Conservation (phyloP, 64 coral and sea anemone genomes). For the Pocillopora damicornis region DNA sequence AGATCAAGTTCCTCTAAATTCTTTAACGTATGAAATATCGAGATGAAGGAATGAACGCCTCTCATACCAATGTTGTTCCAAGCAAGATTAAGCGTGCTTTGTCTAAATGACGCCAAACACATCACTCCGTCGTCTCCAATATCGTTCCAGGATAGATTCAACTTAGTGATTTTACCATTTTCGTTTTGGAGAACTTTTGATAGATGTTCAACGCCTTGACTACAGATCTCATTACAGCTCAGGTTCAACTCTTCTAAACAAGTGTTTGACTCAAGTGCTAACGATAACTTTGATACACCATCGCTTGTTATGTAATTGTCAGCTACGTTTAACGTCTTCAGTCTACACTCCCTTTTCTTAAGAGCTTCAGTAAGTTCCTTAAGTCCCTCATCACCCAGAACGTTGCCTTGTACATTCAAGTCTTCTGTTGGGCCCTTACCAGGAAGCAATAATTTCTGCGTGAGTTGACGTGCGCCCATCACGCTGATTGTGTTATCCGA, state of each 20-base stretch:
- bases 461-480: constrained; percentile 3
- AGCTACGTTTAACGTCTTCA: constrained; percentile 10
- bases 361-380: constrained; percentile 9
- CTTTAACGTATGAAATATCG: neutral
- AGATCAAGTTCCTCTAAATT: constrained; percentile 10
- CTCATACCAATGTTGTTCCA: neutral
- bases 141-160: constrained; percentile 1
- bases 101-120: neutral
- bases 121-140: constrained; percentile 3
- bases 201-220: constrained; percentile 17
- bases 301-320: neutral
- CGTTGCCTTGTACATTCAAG: neutral
- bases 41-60: neutral
- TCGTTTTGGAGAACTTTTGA: neutral
- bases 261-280: constrained; percentile 6
- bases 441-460: constrained; percentile 9
- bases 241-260: constrained; percentile 3
- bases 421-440: constrained; percentile 14
- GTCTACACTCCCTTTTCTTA: neutral
- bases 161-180: neutral
- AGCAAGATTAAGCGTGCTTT: neutral
- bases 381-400: neutral
- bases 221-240: neutral
- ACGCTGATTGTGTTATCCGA: constrained; percentile 9
- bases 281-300: neutral